Evolutionary conservation across 2,797 vertebrate species (phyloP), one percentile per base, ranked within the genome.

Genomic region (Chaetophractus vellerosus): DNA sequence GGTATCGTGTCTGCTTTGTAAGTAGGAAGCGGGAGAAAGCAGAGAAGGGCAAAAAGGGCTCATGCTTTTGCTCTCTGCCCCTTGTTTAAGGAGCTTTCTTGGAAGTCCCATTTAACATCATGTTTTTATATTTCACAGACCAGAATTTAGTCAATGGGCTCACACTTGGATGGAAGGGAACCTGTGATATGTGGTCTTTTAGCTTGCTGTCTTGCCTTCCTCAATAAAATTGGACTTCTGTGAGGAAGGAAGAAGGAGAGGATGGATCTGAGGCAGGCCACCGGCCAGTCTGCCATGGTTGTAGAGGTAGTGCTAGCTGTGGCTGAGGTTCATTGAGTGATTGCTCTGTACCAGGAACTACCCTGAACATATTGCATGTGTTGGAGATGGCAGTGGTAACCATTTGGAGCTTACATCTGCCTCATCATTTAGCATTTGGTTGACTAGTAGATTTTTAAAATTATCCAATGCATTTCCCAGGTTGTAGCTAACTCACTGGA

Each of bases 321-420:
- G 7, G 26, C 33, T 5, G 0, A 1, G 16, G 45, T 15, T 68
- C 6, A 38, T 2, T 10, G 74, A 63, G 59, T 19, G 14, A 36
- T 19, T 12, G 21, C 64, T 24, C 0, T 0, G 9, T 11, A 31
- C 63, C 24, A 4, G 36, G 41, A 74, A 12, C 50, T 12, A 18
- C 33, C 31, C 50, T 16, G 2, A 5, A 2, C 5, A n/a, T 6
- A 2, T 21, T 4, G 6, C 9, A 1, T 28, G 48, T 7, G 0
- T 76, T 59, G 69, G 69, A 52, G 59, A 6, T 2, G 52, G 50
- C 24, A 0, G 31, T 48, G 24, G n/a, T 48, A 36, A 50, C 26
- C 12, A 31, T 10, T 1, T 24, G 69, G 15, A 36, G 15, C 28
- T 5, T 7, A 21, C 2, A 0, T 61, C 57, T 36, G 18, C 15